phyloP scores from a whole-genome alignment of 2,888 invertebrate species.

The Punctoribates punctum region DNA sequence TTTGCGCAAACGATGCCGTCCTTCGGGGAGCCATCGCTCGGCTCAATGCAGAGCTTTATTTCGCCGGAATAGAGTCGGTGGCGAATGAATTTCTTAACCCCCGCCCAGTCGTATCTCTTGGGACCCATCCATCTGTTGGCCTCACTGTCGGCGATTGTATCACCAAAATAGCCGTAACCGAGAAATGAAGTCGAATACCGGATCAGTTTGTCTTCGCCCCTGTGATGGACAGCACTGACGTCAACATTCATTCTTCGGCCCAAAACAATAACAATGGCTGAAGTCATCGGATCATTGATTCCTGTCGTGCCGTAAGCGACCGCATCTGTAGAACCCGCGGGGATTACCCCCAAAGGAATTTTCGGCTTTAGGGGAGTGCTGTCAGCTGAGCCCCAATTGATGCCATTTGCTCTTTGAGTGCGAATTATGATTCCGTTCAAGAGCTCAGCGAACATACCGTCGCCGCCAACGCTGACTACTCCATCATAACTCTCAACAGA shows the following conservation, averaged over 20 bases:
- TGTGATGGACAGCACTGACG: slow-evolving; percentile 67
- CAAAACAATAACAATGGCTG: slow-evolving; percentile 74
- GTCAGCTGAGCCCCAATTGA: slow-evolving; percentile 59
- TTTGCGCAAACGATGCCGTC: slow-evolving; percentile 36
- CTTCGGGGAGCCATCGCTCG: slow-evolving; percentile 45
- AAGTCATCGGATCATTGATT: slow-evolving; percentile 71
- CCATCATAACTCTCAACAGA: slow-evolving; percentile 53
- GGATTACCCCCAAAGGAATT: slow-evolving; percentile 66
- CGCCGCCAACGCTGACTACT: slow-evolving; percentile 76
- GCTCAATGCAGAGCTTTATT: slow-evolving; percentile 46
- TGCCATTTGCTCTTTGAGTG: slow-evolving; percentile 58
- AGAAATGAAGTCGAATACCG: slow-evolving; percentile 71
- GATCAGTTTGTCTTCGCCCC: slow-evolving; percentile 58
- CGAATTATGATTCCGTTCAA: slow-evolving; percentile 66
- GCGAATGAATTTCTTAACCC: slow-evolving; percentile 53
- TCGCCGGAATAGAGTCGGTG: slow-evolving; percentile 54
- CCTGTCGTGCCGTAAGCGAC: slow-evolving; percentile 75
- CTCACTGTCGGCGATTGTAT: slow-evolving; percentile 73
- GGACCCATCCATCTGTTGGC: slow-evolving; percentile 81
- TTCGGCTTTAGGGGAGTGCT: slow-evolving; percentile 44
- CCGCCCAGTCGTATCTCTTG: slow-evolving; percentile 67
- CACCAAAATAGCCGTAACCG: slow-evolving; percentile 80
- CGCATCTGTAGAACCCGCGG: slow-evolving; percentile 69
- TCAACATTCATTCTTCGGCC: slow-evolving; percentile 67
- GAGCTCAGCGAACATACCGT: slow-evolving; percentile 78